These are phyloP conservation scores for Saguinus imperator DNA, from an alignment of 2,113 vertebrate species.

Conservation along the genomic window DNA sequence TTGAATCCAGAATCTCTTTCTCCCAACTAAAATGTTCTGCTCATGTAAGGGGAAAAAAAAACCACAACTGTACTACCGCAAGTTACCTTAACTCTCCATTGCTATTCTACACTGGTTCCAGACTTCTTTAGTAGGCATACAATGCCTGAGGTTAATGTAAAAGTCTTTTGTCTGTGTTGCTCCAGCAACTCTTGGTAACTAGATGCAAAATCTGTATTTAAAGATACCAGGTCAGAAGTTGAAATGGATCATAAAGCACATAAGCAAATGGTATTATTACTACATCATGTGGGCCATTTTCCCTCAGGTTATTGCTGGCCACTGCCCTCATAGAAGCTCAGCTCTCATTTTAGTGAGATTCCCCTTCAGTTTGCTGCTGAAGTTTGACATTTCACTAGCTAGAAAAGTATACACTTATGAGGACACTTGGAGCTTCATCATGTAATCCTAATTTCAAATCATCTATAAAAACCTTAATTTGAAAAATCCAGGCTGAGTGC, in stretches of 20 bases:
- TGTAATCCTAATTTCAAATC: not conserved
- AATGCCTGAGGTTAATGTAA: not conserved
- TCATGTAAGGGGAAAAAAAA: not conserved
- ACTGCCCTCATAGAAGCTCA: not conserved
- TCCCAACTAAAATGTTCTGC: not conserved
- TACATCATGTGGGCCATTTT: not conserved
- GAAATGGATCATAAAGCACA: not conserved
- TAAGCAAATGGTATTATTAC: not conserved
- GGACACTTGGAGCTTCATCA: not conserved
- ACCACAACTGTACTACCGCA: no score
- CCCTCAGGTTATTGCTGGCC: not conserved
- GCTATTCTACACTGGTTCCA: not conserved
- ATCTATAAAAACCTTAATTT: not conserved
- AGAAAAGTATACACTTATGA: not conserved
- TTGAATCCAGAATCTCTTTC: not conserved
- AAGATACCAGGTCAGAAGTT: not conserved
- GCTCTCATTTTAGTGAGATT: not conserved
- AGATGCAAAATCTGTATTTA: slow-evolving; percentile 29
- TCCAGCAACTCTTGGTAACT: slow-evolving; percentile 40
- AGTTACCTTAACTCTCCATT: not conserved
- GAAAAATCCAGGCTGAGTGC: not conserved
- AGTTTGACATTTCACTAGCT: not conserved
- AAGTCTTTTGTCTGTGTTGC: not conserved
- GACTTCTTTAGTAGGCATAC: not conserved
- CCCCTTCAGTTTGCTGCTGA: not conserved